Evolutionary conservation across 2,797 vertebrate genomes (phyloP).

Genomic region (Squalus acanthias): DNA sequence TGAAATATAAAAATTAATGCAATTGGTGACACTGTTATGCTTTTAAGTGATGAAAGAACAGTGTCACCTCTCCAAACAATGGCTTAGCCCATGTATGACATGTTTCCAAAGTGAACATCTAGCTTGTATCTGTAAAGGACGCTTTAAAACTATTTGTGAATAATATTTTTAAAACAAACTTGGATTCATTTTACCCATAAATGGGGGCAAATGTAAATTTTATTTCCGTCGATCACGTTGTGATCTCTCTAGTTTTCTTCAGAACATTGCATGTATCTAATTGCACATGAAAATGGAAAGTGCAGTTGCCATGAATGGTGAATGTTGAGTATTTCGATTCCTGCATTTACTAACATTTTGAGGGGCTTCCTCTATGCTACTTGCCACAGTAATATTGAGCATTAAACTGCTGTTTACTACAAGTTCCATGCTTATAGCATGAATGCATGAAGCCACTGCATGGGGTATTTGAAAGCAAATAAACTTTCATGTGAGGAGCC

Average conservation of each 20-base stretch:
- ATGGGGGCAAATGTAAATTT: not conserved
- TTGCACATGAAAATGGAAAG: not conserved
- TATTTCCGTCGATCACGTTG: not conserved
- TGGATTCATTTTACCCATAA: not conserved
- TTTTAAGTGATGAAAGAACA: not conserved
- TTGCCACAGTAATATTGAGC: conserved; percentile 47
- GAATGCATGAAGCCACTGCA: conserved; percentile 81
- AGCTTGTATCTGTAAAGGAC: not conserved
- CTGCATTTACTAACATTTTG: conserved; percentile 59
- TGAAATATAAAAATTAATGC: not conserved
- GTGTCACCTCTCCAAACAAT: not conserved
- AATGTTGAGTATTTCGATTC: conserved; percentile 26
- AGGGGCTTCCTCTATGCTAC: conserved; percentile 57
- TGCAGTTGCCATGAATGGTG: conserved; percentile 5
- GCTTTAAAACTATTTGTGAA: not conserved
- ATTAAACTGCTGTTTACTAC: conserved; percentile 48
- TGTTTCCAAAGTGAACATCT: not conserved
- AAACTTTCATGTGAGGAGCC: not conserved
- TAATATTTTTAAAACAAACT: not conserved
- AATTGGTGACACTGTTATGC: not conserved
- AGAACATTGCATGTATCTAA: not conserved
- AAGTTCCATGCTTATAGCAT: conserved; percentile 62
- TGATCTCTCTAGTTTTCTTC: not conserved
- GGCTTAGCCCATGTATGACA: not conserved
- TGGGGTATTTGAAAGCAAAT: conserved; percentile 51